Base-by-base conservation (phyloP, 2,888 invertebrate species). In the Sminthurides aquaticus region DNA sequence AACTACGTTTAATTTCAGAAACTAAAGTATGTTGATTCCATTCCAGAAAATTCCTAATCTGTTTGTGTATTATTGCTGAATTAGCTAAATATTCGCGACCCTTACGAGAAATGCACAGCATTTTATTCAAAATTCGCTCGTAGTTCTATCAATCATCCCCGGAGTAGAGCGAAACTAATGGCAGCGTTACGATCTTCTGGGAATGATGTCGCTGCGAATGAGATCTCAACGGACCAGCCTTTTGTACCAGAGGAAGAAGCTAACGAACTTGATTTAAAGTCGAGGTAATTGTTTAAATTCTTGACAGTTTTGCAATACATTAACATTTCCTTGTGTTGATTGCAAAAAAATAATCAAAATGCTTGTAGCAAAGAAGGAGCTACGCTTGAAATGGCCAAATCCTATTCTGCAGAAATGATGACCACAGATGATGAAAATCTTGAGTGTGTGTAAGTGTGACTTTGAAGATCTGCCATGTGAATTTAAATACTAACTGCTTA, bases 71-170 rank as follows among this genome's bases (percentile, higher is more conserved):
- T n/a, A n/a, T n/a, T n/a, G n/a, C n/a, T 27, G 25, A 49, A 24
- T 43, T 49, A 60, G 60, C 60, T 60, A n/a, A 43, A 62, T 26
- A 25, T 62, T 5, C 55, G 26, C 5, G 56, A 62, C 20, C 43
- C 27, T 34, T 25, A 24, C 1, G 29, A 55, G 26, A 62, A 62
- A 56, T 43, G 56, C 24, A 55, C 34, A 24, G 56, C 56, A 3
- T 62, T 62, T 3, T 62, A 43, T n/a, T 62, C 62, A 15, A 62
- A 62, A 56, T 56, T 62, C n/a, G 43, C 55, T 24, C 15, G n/a
- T 3, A n/a, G 43, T 25, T 25, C 5, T 15, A 34, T 5, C 43
- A 34, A 34, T 15, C 5, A 34, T 5, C 43, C 5, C 15, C 43
- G 5, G 43, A 34, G 43, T 11, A 34, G 43, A 34, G n/a, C n/a